Percentiles rank a stretch among this genome's conserved stretches.
phyloP scores from a whole-genome alignment of 2,113 vertebrate species.

The Triplophysa siluroides region DNA sequence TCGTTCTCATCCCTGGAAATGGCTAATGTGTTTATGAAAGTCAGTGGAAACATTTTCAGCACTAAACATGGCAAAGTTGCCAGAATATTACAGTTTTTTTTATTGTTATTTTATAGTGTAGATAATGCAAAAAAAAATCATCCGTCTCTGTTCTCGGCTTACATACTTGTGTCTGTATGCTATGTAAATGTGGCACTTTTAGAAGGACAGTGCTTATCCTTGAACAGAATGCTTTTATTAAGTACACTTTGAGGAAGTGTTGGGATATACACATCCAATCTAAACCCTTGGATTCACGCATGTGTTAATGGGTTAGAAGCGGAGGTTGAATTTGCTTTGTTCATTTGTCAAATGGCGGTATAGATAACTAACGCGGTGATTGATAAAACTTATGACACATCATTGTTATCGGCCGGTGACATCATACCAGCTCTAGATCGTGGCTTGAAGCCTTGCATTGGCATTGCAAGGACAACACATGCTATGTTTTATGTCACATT shows the following conservation, averaged over 20 bases:
- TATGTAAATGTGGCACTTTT: conserved; percentile 43
- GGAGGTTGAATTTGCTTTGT: conserved; percentile 31
- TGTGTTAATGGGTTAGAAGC: conserved; percentile 26
- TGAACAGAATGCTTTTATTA: conserved; percentile 43
- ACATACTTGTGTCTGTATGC: conserved; percentile 19
- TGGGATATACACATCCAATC: conserved; percentile 2
- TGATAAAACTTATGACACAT: conserved; percentile 19
- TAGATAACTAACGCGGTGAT: conserved; percentile 5
- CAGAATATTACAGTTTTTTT: neutral
- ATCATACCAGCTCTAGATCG: conserved; percentile 7
- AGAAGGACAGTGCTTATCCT: conserved; percentile 41
- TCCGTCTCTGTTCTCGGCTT: neutral
- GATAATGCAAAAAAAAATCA: conserved; percentile 35
- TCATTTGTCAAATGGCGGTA: conserved; percentile 26
- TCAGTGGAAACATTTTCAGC: conserved; percentile 76
- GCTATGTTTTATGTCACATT: neutral
- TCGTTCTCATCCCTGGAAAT: conserved; percentile 77
- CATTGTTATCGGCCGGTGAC: conserved; percentile 22
- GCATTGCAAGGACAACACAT: conserved; percentile 16
- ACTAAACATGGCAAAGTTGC: conserved; percentile 46
- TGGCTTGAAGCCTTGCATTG: neutral
- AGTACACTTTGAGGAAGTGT: conserved; percentile 40
- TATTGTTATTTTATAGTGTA: conserved; percentile 50
- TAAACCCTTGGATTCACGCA: conserved; percentile 32
- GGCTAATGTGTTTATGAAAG: conserved; percentile 85